Base-by-base conservation (phyloP, 2,797 vertebrate genomes). In the Atherinosoma microstoma region DNA sequence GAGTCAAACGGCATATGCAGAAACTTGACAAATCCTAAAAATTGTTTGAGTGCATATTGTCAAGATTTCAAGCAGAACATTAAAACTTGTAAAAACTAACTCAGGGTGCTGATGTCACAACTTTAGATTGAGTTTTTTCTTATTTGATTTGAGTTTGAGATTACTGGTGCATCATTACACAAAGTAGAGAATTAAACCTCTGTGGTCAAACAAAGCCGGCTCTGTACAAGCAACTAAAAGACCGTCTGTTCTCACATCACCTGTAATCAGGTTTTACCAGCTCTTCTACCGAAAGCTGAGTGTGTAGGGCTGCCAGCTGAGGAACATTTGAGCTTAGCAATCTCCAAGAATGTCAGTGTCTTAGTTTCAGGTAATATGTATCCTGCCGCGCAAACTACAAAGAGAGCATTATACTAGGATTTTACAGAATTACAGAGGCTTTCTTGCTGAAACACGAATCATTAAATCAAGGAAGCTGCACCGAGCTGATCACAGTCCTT, bases 151-250 rank as follows among this genome's bases (percentile, higher is more conserved):
- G 40, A 59, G 59, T 59, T 53, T 76, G 38, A 80, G 64, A 53
- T 65, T 51, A 59, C 70, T 13, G 13, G 58, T 64, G 68, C 65
- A 57, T 80, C 62, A 40, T 75, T 83, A 65, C 65, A 71, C 30
- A 78, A 75, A 80, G 64, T 51, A 32, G 57, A 40, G 78, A 77
- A 82, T 78, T 49, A 38, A 70, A 64, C 57, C 69, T 70, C 54
- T 70, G 79, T 73, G 64, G 61, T 70, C 49, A 16, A 64, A 94
- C 90, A 93, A 92, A 87, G 91, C 63, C 5, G 12, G 4, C 65
- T 87, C 78, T 91, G 87, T 91, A 6, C 60, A 49, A 24, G 60
- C 54, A 57, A 62, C 53, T 32, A 70, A 69, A 75, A 73, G 67
- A 70, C 16, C 2, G 22, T 53, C 63, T 74, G 87, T 87, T 89